Conservation (phyloP, 2,797 vertebrate species). For the Diglossa cyanea region DNA sequence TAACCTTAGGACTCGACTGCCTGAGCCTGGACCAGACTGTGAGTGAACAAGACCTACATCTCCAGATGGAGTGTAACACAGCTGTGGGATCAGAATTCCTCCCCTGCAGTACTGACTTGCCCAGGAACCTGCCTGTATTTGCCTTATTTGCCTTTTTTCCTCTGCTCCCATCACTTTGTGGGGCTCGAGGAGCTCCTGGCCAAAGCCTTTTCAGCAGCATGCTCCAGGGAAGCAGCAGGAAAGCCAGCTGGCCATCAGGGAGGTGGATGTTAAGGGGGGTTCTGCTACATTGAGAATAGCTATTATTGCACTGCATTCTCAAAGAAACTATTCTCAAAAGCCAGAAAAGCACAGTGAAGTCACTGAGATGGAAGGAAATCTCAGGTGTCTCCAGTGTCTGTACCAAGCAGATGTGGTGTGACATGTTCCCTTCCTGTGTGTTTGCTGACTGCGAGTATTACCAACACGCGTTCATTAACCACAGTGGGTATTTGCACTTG, state of each 20-base stretch:
- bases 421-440: background rate
- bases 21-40: background rate
- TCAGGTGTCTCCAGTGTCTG: background rate
- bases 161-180: fast-evolving
- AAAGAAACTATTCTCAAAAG: background rate
- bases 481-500: background rate
- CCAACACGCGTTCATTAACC: background rate
- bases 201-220: too few species aligned
- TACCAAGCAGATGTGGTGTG: background rate
- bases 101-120: background rate
- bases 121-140: background rate
- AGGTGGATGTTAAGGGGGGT: background rate
- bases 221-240: fast-evolving
- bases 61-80: fast-evolving
- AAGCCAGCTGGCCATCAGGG: background rate
- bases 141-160: background rate
- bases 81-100: background rate
- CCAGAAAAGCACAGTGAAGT: background rate
- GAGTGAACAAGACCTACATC: fast-evolving
- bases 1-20: background rate
- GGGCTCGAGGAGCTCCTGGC: background rate
- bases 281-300: background rate
- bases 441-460: background rate
- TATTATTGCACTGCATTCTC: background rate
- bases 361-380: background rate